Evolutionary conservation across 2,888 invertebrate species (phyloP), one percentile per base, ranked within the genome.

Genomic region (Epirrhoe alternata): DNA sequence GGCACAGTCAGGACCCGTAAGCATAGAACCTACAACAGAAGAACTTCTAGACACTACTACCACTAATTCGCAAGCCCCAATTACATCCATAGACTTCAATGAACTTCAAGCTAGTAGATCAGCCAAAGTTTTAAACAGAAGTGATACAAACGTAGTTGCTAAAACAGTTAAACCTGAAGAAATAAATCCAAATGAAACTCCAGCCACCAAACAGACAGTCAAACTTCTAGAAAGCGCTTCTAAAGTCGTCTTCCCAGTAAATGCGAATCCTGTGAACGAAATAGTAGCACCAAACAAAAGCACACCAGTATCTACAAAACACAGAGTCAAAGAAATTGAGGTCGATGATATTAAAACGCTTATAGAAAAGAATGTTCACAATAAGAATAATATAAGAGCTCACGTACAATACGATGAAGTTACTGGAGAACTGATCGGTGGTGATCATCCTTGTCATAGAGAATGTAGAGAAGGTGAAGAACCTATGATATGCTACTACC

Each of bases 401-500:
- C 90, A 91, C 69, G 82, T 85, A 0, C 83, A 87, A 66, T 92
- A 92, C 61, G 91, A 92, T 65, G 90, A 90, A 77, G 89, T 90
- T 0, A 92, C 92, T 4, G 92, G 92, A 42, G 92, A 91, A 75
- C 69, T 91, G 33, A 83, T 90, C 10, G 87, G 86, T 12, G 90
- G 88, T 10, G 86, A 87, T 10, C 93, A 94, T 73, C 95, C 96
- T 0, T 97, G 97, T 83, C 88, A 94, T 33, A 94, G 97, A 75
- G 92, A 94, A 76, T 97, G 97, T 81, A 87, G 81, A 24, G 93
- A 94, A 69, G 94, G 93, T 0, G 92, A 94, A 53, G 90, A 94
- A 6, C 94, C 95, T 0, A 95, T 95, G 95, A 93, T 94, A 30
- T 97, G 97, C 78, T 93, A 94, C 63, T 97, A 97, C 80, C 92